Evolutionary conservation across 2,797 vertebrate genomes (phyloP).

Genomic region (Novumbra hubbsi): DNA sequence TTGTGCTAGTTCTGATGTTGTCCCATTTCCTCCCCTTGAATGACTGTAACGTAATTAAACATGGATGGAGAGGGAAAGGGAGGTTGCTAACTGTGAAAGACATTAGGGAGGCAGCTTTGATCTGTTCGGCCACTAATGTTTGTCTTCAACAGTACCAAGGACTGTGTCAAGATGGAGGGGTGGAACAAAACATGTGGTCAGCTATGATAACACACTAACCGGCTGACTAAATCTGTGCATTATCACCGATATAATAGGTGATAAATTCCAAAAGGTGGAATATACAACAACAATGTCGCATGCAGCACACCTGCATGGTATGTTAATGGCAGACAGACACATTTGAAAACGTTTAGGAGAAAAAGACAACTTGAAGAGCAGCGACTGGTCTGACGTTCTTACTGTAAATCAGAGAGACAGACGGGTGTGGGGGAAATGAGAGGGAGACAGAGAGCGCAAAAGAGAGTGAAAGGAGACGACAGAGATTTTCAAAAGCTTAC

Average conservation of each 20-base stretch:
- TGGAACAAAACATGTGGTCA: constrained; percentile 64
- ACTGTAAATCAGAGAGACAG: constrained; percentile 19
- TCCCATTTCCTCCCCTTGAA: constrained; percentile 44
- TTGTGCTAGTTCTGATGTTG: constrained; percentile 48
- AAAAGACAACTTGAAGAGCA: constrained; percentile 18
- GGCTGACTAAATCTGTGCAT: constrained; percentile 18
- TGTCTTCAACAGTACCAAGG: constrained; percentile 46
- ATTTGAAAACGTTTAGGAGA: constrained; percentile 8
- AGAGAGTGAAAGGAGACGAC: constrained; percentile 18
- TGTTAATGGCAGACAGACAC: constrained; percentile 16
- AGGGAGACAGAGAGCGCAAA: constrained; percentile 9
- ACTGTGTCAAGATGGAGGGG: constrained; percentile 59
- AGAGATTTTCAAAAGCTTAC: constrained; percentile 62
- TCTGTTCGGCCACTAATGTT: constrained; percentile 56
- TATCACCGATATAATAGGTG: constrained; percentile 31
- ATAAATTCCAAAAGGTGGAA: too few relatives aligned
- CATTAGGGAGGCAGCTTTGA: constrained; percentile 64
- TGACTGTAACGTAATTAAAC: constrained; percentile 66
- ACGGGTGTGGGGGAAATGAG: constrained; percentile 1
- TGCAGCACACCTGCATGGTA: constrained; percentile 2
- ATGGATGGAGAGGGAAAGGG: constrained; percentile 46
- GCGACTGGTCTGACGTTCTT: constrained; percentile 35
- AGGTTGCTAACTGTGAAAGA: constrained; percentile 59
- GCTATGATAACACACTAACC: constrained; percentile 36
- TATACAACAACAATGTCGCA: constrained; percentile 3